These are phyloP conservation scores for Neelides sp. DNA, from an alignment of 1,140 invertebrate species.

Conservation along the genomic window DNA sequence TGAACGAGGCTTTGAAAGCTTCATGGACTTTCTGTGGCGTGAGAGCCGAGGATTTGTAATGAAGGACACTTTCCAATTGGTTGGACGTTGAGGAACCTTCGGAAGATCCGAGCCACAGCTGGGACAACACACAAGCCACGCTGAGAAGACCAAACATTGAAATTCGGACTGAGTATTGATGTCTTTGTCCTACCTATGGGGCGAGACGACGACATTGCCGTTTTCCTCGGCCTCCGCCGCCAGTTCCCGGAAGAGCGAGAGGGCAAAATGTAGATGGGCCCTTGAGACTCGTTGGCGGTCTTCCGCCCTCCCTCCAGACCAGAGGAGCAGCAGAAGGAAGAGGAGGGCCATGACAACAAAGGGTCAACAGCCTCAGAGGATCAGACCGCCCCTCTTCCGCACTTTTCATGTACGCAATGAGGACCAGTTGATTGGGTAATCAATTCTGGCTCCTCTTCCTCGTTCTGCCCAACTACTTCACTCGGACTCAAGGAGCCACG, in stretches of 20 bases:
- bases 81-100: conserved; percentile 30
- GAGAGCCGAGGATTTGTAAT: conserved; percentile 30
- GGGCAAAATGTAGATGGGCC: conserved; percentile 34
- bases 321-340: no score
- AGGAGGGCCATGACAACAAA: no score
- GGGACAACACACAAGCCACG: conserved; percentile 32
- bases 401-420: no score
- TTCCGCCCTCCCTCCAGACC: no score
- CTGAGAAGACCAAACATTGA: conserved; percentile 17
- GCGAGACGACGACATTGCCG: conserved; percentile 34
- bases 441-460: no score
- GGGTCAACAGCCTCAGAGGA: no score
- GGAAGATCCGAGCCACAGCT: conserved; percentile 33
- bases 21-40: conserved; percentile 22
- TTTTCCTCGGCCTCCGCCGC: conserved; percentile 24
- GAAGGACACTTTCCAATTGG: conserved; percentile 31
- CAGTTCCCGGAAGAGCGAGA: conserved; percentile 32
- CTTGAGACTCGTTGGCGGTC: no score
- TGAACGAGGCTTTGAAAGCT: conserved; percentile 21
- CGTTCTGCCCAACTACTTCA: no score
- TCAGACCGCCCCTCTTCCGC: no score
- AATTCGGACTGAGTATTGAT: not conserved
- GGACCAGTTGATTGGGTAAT: no score
- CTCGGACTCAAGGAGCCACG: no score
- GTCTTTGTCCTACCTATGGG: conserved; percentile 25